These are phyloP conservation scores for Drosophila testacea DNA, from an alignment of 2,888 invertebrate genomes.

Conservation along the genomic window DNA sequence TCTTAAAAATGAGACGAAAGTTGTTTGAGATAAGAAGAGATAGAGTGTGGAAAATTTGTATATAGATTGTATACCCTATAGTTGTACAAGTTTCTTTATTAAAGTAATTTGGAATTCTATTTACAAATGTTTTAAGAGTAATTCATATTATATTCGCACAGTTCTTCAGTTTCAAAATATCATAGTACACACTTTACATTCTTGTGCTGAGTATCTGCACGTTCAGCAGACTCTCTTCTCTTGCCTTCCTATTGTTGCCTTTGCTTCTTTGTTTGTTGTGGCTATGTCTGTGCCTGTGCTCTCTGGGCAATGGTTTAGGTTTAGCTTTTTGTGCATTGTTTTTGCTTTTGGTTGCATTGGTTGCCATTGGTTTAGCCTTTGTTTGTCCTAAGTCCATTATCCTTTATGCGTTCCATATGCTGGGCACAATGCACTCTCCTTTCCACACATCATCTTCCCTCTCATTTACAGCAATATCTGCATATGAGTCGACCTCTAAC, in stretches of 20 bases:
- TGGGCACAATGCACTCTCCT: conserved; percentile 28
- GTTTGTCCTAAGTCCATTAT: conserved; percentile 67
- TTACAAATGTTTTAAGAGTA: too few species aligned
- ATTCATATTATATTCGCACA: too few species aligned
- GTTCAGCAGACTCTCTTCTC: neutral
- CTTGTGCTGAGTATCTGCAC: neutral
- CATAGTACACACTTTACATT: neutral
- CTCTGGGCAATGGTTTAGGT: conserved; percentile 34
- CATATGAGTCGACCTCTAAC: conserved; percentile 26
- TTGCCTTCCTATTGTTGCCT: neutral
- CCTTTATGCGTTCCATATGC: conserved; percentile 61
- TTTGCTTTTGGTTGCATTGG: conserved; percentile 34
- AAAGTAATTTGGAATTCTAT: too few species aligned
- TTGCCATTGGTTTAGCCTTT: conserved; percentile 42
- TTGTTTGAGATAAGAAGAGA: too few species aligned
- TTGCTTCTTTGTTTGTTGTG: conserved; percentile 24
- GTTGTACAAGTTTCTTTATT: neutral
- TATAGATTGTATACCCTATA: neutral
- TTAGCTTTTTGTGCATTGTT: conserved; percentile 37
- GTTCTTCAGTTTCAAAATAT: neutral
- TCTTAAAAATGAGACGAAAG: too few species aligned
- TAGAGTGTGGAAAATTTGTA: too few species aligned
- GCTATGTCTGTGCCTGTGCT: conserved; percentile 11
- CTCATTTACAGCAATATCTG: conserved; percentile 16
- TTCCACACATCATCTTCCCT: neutral